Base-by-base conservation (phyloP, 2,797 vertebrate species). In the Xenops minutus region DNA sequence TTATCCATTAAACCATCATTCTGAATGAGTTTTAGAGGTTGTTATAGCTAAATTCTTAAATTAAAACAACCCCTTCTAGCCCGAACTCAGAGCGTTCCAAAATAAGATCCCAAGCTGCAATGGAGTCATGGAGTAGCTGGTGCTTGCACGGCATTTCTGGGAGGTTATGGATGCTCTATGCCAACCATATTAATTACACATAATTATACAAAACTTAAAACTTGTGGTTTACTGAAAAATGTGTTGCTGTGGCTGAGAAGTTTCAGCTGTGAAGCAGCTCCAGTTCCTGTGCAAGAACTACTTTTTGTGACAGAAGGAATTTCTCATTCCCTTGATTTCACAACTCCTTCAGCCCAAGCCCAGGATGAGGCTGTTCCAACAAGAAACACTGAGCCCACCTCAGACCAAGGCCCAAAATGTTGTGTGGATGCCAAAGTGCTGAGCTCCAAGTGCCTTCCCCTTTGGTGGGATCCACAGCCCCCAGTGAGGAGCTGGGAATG, bases 141-240 rank as follows among this genome's bases (percentile, higher is more conserved):
- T 88, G 78, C 85, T 85, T 88, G 72, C 52, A 17, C 2, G 66
- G 66, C 78, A 34, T 89, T 92, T 93, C 62, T 68, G 58, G 72
- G 79, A 93, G 49, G 82, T 84, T 96, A 69, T 78, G 46, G 67
- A 67, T 63, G 49, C 83, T 88, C 13, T 56, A 51, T 52, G 43
- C 61, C 87, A 87, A 58, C 88, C 62, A 58, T 77, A 87, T 80
- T 84, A 92, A 89, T 93, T 81, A 88, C 67, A 89, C 30, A 54
- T 49, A 92, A 77, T 92, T 81, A 85, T 44, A 66, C 17, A 73
- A 92, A 85, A 88, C 46, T 67, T 63, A 78, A 81, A 72, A 75
- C 79, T 85, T 58, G 74, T 6, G 44, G 12, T 34, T 77, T 89
- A 67, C 56, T 37, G 18, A 89, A 89, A 95, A 93, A 80, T 81